phyloP scores from a whole-genome alignment of 2,113 vertebrate genomes.

The Hirundichthys speculiger region DNA sequence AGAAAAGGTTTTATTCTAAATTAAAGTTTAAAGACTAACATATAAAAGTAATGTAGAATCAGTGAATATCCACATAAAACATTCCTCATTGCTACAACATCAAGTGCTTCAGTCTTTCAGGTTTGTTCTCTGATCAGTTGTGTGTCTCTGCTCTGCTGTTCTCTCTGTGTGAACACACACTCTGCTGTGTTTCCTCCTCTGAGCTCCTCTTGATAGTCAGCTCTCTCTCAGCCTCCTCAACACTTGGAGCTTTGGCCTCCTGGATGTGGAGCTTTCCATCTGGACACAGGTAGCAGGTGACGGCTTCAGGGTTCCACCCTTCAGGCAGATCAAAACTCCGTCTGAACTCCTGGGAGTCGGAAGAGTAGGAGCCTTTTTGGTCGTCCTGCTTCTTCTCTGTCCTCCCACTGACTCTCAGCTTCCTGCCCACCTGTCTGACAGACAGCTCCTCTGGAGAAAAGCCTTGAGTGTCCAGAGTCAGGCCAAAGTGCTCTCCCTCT shows the following conservation, averaged over 20 bases:
- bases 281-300: slow-evolving; percentile 47
- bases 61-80: no score
- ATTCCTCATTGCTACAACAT: no score
- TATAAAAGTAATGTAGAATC: no score
- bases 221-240: slow-evolving; percentile 45
- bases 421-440: slow-evolving; percentile 63
- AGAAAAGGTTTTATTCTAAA: no score
- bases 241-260: slow-evolving; percentile 3
- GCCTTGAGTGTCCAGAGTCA: slow-evolving; percentile 67
- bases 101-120: background rate
- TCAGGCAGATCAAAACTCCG: slow-evolving; percentile 76
- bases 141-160: slow-evolving; percentile 24
- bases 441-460: slow-evolving; percentile 73
- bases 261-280: slow-evolving; percentile 61
- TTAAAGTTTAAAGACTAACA: no score
- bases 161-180: slow-evolving; percentile 38
- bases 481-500: slow-evolving; percentile 57
- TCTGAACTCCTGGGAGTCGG: slow-evolving; percentile 71
- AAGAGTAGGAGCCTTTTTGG: slow-evolving; percentile 63
- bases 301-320: slow-evolving; percentile 50
- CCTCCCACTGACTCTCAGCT: slow-evolving; percentile 69
- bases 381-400: slow-evolving; percentile 73
- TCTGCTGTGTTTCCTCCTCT: slow-evolving; percentile 46
- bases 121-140: slow-evolving; percentile 14
- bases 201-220: slow-evolving; percentile 41